Percentiles rank a stretch among this genome's conserved stretches.
Evolutionary conservation across 2,797 vertebrate genomes (phyloP).

Genomic region (Sebastes steindachneri): DNA sequence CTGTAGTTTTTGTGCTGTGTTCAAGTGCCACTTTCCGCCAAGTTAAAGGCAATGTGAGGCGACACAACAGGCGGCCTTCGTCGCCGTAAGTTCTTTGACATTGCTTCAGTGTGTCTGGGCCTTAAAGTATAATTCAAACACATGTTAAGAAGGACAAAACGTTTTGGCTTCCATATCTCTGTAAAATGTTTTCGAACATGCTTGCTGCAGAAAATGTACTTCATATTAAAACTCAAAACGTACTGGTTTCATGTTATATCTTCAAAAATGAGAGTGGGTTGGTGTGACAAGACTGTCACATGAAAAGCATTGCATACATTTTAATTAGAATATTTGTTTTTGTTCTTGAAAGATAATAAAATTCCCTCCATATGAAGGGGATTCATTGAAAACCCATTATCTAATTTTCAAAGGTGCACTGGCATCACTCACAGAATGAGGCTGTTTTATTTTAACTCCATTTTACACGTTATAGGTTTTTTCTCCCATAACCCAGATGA

Average conservation of each 20-base stretch:
- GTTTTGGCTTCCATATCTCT: not conserved
- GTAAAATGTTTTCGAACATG: not conserved
- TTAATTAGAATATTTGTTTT: not conserved
- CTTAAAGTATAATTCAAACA: not conserved
- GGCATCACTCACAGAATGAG: not conserved
- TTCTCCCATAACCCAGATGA: not conserved
- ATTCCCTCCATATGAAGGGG: not conserved
- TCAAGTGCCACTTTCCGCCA: no score
- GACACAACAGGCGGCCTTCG: rapidly evolving
- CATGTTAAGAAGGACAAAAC: not conserved
- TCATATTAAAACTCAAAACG: not conserved
- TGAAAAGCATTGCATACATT: not conserved
- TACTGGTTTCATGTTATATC: not conserved
- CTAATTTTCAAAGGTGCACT: not conserved
- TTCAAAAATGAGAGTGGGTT: not conserved
- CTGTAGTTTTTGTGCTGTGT: no score
- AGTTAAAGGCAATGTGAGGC: no score
- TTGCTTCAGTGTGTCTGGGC: no score
- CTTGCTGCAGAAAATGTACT: not conserved
- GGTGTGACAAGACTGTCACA: not conserved
- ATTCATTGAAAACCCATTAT: not conserved
- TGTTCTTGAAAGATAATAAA: not conserved
- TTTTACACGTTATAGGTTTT: not conserved
- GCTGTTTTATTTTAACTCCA: not conserved
- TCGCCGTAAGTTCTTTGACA: no score